Base-by-base conservation (phyloP, 2,797 vertebrate species). In the Etheostoma perlongum region DNA sequence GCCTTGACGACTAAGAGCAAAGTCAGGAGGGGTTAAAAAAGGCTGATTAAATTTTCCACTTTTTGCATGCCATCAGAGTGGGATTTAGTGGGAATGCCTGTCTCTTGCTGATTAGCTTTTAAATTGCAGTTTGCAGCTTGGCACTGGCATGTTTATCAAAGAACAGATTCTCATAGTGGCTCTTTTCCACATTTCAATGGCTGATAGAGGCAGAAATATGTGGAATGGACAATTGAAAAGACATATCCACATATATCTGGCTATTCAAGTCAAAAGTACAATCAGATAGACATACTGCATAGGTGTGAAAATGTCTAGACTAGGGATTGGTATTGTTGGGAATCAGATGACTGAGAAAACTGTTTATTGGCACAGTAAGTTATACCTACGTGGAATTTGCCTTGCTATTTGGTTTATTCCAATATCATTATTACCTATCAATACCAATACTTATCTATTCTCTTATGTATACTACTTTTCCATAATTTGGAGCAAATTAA, bases 21-120 rank as follows among this genome's bases (percentile, higher is more conserved):
- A 89, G 90, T 92, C 87, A 87, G 72, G 74, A 79, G 74, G 81
- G 86, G 90, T 91, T 91, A 92, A 93, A 90, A 90, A 90, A 91
- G 88, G 78, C 87, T 90, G 91, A 93, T 93, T 92, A 92, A 83
- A 93, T 94, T 88, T 88, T 86, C 85, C 86, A 88, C 85, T 92
- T 90, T 92, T 90, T 91, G 89, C 87, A 86, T 90, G 87, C 82
- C 88, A 88, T 85, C 81, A 88, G 90, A 78, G 78, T 84, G 79
- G 90, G 90, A 88, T 91, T 92, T 90, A 87, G 85, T 42, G 64
- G 78, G 83, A 75, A 87, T 82, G 90, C 72, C 90, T 92, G 92
- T 91, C 87, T 90, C 81, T 69, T 85, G 82, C 86, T 91, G 89
- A 92, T 93, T 92, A 92, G 90, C 89, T 88, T 85, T 89, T 85